Conservation (phyloP, 1,140 invertebrate genomes). For the Colletes latitarsis region DNA sequence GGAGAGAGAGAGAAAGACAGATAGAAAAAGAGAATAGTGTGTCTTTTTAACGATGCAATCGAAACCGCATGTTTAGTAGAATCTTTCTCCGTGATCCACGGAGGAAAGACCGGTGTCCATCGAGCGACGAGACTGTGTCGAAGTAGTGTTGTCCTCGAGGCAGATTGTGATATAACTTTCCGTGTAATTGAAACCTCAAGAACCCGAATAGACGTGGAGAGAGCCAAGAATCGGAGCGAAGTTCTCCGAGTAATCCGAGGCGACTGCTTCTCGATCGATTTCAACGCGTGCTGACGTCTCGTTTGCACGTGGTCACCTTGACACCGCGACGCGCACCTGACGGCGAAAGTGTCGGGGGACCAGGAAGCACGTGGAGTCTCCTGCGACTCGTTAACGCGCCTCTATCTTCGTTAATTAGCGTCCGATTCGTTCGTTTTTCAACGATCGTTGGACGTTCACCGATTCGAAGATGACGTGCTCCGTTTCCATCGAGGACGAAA, state of each 20-base stretch:
- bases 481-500: background rate
- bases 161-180: background rate
- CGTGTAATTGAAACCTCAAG: background rate
- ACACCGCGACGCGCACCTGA: constrained; percentile 31
- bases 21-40: background rate
- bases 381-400: constrained; percentile 11
- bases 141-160: background rate
- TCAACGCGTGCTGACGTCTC: constrained; percentile 21
- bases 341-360: constrained; percentile 21
- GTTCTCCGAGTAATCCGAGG: constrained; percentile 21
- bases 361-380: constrained; percentile 26
- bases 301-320: constrained; percentile 49
- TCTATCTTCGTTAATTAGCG: constrained; percentile 14
- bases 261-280: background rate
- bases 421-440: background rate
- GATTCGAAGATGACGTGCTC: too few species aligned
- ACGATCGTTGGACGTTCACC: too few species aligned
- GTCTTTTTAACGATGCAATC: background rate
- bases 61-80: background rate
- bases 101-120: background rate
- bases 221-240: background rate
- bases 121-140: background rate
- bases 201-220: background rate
- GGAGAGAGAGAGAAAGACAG: too few species aligned
- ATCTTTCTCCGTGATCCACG: too few species aligned